Base-by-base conservation (phyloP, 2,113 vertebrate species). In the Ictalurus punctatus region DNA sequence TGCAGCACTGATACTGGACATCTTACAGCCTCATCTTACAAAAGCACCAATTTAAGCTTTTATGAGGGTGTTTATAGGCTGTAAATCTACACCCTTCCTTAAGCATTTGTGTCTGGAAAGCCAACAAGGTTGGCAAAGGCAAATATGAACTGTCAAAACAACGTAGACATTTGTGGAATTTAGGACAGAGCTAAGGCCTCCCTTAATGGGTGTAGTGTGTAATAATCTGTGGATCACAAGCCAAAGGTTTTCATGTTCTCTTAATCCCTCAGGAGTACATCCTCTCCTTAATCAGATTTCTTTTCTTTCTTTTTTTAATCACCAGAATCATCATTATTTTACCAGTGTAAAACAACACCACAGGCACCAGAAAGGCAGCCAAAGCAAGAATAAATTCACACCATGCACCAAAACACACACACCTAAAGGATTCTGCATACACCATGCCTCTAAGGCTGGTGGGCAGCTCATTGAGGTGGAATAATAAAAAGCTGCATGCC, bases 61-160 rank as follows among this genome's bases (percentile, higher is more conserved):
- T 67, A 61, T 78, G 23, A 74, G 63, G 21, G 71, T 63, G 4
- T 87, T 87, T 84, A 87, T 87, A 78, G 25, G 83, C 30, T 27
- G 30, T 86, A 79, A 89, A 83, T 59, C 74, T 59, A n/a, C n/a
- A 83, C 34, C 13, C 58, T 71, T 87, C 80, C 56, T 79, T 65
- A 73, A n/a, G 81, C 63, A 63, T 69, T n/a, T 79, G 34, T 84
- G 56, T 69, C 81, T 73, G 27, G 58, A 63, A 10, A 87, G 40
- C 48, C 37, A 87, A 61, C 48, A 17, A 80, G 30, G 19, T 83
- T 37, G 19, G 40, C 27, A 87, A 87, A 82, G 23, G 71, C 17
- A 69, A 59, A 13, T 56, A 71, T 54, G 52, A 14, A 34, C 17
- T n/a, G 56, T 61, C 30, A 52, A 61, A 69, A 23, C 7, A 52